Evolutionary conservation across 2,888 invertebrate genomes (phyloP).

Genomic region (Chorisops tibialis): DNA sequence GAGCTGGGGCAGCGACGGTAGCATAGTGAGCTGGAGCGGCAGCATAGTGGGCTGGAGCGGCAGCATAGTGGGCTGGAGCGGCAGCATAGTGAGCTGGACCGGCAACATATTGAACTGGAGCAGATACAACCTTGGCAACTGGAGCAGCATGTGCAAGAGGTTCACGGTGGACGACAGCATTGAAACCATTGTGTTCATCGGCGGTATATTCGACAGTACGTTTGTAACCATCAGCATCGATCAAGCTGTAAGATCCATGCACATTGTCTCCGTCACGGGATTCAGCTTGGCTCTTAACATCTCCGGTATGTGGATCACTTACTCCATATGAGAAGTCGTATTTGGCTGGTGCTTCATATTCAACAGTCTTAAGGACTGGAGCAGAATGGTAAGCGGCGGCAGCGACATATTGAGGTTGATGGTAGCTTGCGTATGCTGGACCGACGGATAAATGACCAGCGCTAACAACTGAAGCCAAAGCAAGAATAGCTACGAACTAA

Average conservation of each 20-base stretch:
- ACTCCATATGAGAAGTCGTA: constrained; percentile 55
- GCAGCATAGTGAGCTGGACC: neutral
- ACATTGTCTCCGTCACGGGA: constrained; percentile 55
- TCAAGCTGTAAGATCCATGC: constrained; percentile 55
- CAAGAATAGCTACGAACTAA: constrained; percentile 30
- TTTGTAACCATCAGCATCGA: constrained; percentile 57
- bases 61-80: neutral
- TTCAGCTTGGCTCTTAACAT: constrained; percentile 56
- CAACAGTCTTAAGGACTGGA: constrained; percentile 10
- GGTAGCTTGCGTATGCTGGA: constrained; percentile 19
- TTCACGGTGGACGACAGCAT: constrained; percentile 57
- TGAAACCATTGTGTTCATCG: constrained; percentile 56
- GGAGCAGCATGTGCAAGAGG: constrained; percentile 41
- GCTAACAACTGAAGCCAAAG: constrained; percentile 23
- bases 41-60: neutral
- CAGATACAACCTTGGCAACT: constrained; percentile 29
- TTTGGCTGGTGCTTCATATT: constrained; percentile 42
- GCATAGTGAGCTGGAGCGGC: neutral
- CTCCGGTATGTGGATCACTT: constrained; percentile 55
- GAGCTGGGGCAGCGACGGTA: neutral
- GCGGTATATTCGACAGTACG: constrained; percentile 57
- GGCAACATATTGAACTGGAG: constrained; percentile 31
- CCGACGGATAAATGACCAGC: constrained; percentile 24
- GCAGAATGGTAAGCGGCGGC: neutral
- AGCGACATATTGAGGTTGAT: constrained; percentile 1